Base-by-base conservation (phyloP, 2,888 invertebrate genomes). In the Dascillus cervinus region DNA sequence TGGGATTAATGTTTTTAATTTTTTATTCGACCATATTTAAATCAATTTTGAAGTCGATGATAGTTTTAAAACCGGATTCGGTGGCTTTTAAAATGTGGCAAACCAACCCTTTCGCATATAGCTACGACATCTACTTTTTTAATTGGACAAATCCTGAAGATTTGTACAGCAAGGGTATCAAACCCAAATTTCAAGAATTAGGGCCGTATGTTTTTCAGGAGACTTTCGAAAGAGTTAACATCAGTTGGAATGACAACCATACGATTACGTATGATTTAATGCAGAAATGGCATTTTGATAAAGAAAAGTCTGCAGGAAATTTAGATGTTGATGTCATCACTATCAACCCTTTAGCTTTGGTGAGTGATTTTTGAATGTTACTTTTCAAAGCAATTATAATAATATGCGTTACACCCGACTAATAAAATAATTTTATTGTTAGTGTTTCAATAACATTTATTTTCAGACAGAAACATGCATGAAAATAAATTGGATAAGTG, bases 91-190 rank as follows among this genome's bases (percentile, higher is more conserved):
- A 73, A 2, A 60, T 80, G 26, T 91, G 90, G 90, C 70, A 73
- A 50, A 75, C 70, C 22, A 77, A 80, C 0, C 69, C 73, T 0
- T 60, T 82, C 15, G 73, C 77, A 0, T 60, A 84, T 9, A 69
- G 64, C 50, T 63, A 85, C 44, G 78, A 82, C 46, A 68, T 86
- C 34, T 81, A 77, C 53, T 69, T 83, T 43, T 85, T 76, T 62
- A 85, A 86, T 61, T 85, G 85, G 85, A 85, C 85, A 3, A 85
- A 85, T 61, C 74, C 82, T 0, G 70, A 79, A 6, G 71, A 75
- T 27, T 71, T 77, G 19, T 69, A 71, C 2, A 71, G 73, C 10
- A 21, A 22, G 1, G 66, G 64, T 4, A 58, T 57, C 1, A 78
- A 77, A 41, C 77, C 77, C 1, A 66, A 63, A 22, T 61, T 79